Evolutionary conservation across 2,113 vertebrate genomes (phyloP).

Genomic region (Terrapene triunguis): DNA sequence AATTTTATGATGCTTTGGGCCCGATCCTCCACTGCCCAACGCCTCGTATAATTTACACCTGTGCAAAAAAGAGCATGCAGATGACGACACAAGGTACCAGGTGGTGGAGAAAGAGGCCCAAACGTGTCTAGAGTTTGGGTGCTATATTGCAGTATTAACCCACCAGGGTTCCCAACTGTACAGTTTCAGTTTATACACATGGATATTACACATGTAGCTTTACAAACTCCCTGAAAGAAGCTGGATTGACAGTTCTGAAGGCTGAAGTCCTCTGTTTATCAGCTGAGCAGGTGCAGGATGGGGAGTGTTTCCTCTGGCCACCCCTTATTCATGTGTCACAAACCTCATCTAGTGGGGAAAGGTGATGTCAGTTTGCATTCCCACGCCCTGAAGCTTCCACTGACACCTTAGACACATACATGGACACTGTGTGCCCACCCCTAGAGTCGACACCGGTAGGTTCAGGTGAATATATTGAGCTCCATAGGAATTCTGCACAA

Average conservation of each 20-base stretch:
- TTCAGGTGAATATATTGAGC: rapidly evolving
- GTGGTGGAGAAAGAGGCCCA: constrained; percentile 22
- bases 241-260: background rate
- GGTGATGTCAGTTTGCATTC: background rate
- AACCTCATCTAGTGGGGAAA: background rate
- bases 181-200: constrained; percentile 31
- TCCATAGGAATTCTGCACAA: background rate
- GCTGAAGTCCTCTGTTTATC: background rate
- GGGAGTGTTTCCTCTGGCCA: background rate
- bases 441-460: background rate
- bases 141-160: constrained; percentile 47
- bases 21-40: background rate
- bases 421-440: background rate
- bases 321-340: background rate
- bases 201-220: background rate
- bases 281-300: background rate
- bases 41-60: background rate
- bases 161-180: constrained; percentile 51
- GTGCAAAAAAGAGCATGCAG: background rate
- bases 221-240: background rate
- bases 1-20: background rate
- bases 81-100: background rate
- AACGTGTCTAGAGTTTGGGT: constrained; percentile 60
- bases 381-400: background rate
- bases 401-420: background rate